Percentiles rank a stretch among this genome's conserved stretches.
Conservation (phyloP, 2,888 invertebrate species). For the Griposia aprilina region DNA sequence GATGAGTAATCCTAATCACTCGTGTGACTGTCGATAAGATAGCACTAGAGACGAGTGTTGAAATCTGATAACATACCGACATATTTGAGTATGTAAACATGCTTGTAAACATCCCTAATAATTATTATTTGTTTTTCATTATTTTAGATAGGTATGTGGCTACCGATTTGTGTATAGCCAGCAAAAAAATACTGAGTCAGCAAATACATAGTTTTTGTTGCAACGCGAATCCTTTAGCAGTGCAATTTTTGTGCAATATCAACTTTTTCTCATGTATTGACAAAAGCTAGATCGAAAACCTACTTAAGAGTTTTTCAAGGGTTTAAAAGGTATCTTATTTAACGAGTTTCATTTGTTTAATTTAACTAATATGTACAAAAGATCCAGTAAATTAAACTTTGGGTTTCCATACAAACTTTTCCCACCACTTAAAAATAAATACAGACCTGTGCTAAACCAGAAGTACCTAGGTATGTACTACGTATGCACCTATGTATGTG, state of each 20-base stretch:
- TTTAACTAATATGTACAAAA: neutral
- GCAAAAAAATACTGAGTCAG: neutral
- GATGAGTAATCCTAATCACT: constrained; percentile 33
- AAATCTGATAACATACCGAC: constrained; percentile 38
- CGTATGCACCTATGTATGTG: neutral
- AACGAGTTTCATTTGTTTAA: neutral
- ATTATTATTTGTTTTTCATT: neutral
- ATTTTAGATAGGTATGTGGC: too few species aligned
- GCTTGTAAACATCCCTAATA: neutral
- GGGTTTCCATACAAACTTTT: neutral
- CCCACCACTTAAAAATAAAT: neutral
- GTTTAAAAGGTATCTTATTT: neutral
- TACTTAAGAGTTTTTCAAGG: neutral
- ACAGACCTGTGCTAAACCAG: neutral
- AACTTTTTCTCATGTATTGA: neutral
- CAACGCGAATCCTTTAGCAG: neutral
- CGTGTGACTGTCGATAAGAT: constrained; percentile 35
- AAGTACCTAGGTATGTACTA: neutral
- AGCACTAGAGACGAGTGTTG: constrained; percentile 1
- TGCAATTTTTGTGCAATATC: neutral
- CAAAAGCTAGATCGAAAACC: neutral
- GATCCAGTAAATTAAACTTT: too few species aligned
- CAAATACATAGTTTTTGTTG: constrained; percentile 4
- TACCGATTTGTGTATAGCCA: neutral
- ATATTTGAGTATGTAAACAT: constrained; percentile 11